Evolutionary conservation across 2,888 invertebrate genomes (phyloP), one percentile per base, ranked within the genome.

Genomic region (Scaptomyza flava): DNA sequence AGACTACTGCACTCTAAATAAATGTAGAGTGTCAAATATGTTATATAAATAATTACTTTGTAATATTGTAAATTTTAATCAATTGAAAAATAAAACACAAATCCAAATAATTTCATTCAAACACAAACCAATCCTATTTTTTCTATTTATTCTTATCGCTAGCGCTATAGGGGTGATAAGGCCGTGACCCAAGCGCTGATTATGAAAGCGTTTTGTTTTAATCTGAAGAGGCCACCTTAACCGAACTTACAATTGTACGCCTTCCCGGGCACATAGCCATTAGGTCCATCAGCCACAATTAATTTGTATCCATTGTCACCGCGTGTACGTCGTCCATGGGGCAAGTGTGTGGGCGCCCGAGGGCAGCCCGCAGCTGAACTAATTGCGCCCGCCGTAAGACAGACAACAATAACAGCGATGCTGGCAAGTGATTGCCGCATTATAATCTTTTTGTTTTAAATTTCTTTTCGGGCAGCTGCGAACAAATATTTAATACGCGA

Each of bases 251-350:
- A 93, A 63, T 96, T 96, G 90, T 98, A 98, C 77, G 96, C 93
- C 89, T 96, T 94, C 69, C 96, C 96, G 3, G 98, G 96, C 58
- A 95, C 94, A 91, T 98, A 98, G 90, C 96, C 95, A 89, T 95
- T 95, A 23, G 96, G 94, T 83, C 96, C 95, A 43, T 96, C 96
- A 86, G 95, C 96, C 83, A 97, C 93, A 89, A 95, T 93, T 87
- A 98, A 95, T 85, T 95, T 94, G 93, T 96, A 98, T 89, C 96
- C 97, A 93, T 97, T 97, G 93, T 98, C 97, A 31, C 98, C 98
- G 23, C 95, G 94, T 75, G 95, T 93, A 92, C 95, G 94, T 87
- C 73, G 88, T 60, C 90, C 91, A 72, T 90, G 92, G 68, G 89
- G 91, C 82, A 90, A 84, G 75, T 87, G 88, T 53, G 87, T 90